Conservation (phyloP, 2,797 vertebrate genomes). For the Manis pentadactyla region DNA sequence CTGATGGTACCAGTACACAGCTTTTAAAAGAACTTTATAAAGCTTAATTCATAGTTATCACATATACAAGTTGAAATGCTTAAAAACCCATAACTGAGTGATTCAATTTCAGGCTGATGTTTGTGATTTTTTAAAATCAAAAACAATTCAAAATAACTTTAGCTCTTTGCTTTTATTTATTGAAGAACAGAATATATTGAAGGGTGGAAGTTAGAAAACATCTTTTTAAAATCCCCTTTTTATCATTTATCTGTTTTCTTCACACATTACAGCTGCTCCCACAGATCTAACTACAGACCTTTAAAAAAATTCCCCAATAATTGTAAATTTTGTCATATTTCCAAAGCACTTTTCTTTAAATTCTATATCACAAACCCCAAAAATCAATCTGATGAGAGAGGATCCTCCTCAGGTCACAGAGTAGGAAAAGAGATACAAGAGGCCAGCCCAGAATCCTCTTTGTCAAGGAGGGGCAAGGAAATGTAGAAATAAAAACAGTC, state of each 20-base stretch:
- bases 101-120: neutral
- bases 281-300: neutral
- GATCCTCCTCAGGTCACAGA: neutral
- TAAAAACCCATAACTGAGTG: neutral
- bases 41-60: neutral
- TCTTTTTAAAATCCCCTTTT: neutral
- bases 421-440: neutral
- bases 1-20: neutral
- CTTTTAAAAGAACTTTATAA: neutral
- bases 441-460: neutral
- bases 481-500: neutral
- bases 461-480: neutral
- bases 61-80: neutral
- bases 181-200: neutral
- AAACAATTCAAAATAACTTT: neutral
- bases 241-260: neutral
- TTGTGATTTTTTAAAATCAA: neutral
- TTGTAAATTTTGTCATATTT: slow-evolving; percentile 11
- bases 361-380: neutral
- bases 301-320: neutral
- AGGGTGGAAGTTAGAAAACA: neutral
- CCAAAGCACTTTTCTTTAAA: slow-evolving; percentile 10
- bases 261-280: neutral
- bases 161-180: neutral
- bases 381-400: neutral